Base-by-base conservation (phyloP, 2,888 invertebrate species). In the Xestia c-nigrum region DNA sequence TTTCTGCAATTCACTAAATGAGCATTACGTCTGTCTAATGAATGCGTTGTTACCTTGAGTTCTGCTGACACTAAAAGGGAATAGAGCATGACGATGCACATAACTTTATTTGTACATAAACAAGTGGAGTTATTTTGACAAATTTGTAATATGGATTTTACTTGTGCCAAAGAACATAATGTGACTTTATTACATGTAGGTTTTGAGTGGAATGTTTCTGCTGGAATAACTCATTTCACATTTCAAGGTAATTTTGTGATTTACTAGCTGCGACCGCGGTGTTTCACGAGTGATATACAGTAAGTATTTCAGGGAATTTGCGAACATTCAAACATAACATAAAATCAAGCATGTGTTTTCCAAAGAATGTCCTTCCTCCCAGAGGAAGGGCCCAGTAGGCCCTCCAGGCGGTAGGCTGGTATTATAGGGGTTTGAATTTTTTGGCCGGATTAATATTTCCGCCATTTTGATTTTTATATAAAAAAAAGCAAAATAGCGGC, bases 11-110 rank as follows among this genome's bases (percentile, higher is more conserved):
- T 76, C 24, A 63, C 38, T 38, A 72, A 76, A 76, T 69, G 31
- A 75, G 40, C 31, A 63, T 72, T 50, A 85, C 50, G 52, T 63
- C 50, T 52, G 59, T 21, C 46, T 61, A 70, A 74, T 70, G 67
- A 78, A 72, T 69, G 61, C 19, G 47, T 67, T 70, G 61, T 75
- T 71, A 65, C 84, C 84, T 83, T 77, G 75, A 65, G 81, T 61
- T 74, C 61, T 72, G 75, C 78, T 86, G 65, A 81, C 86, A 81
- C 75, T 68, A 57, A 81, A 86, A 72, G 31, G 72, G 65, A 84
- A 40, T 79, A 86, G 77, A 80, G 66, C 84, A 67, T 86, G 79
- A 88, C 81, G 76, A 59, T 78, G 84, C 76, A 73, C 52, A 76
- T 74, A 73, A 71, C 71, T 84, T 70, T 63, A 74, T 75, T 74